These are phyloP conservation scores for Allolobophora icterica DNA, from an alignment of 2,888 invertebrate genomes.

Conservation along the genomic window DNA sequence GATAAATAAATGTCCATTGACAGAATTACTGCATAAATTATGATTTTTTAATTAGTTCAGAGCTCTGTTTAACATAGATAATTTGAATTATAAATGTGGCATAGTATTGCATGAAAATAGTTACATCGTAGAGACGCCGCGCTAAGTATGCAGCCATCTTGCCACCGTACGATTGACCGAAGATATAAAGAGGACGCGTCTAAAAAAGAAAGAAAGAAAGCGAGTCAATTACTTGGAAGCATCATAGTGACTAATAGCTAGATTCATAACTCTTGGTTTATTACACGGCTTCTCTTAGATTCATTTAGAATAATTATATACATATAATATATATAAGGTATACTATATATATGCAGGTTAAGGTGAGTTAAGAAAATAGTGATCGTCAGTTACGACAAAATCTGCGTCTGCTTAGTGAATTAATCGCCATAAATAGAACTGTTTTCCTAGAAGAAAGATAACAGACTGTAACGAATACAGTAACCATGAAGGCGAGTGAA, in stretches of 20 bases:
- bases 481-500: background rate
- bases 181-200: conserved; percentile 45
- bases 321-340: too few species aligned
- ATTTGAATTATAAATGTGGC: background rate
- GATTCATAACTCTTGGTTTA: background rate
- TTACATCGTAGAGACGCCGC: conserved; percentile 44
- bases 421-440: background rate
- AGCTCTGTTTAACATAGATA: too few species aligned
- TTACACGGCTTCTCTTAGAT: background rate
- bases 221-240: background rate
- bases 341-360: too few species aligned
- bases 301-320: too few species aligned
- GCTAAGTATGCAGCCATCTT: conserved; percentile 49
- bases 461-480: background rate
- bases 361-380: background rate
- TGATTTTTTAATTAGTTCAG: too few species aligned
- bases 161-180: conserved; percentile 51
- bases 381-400: background rate
- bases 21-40: too few species aligned
- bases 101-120: background rate
- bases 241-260: too few species aligned
- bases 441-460: background rate
- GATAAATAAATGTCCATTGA: too few species aligned
- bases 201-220: background rate
- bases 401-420: background rate